Conservation (phyloP, 1,140 invertebrate species). For the Mya arenaria region DNA sequence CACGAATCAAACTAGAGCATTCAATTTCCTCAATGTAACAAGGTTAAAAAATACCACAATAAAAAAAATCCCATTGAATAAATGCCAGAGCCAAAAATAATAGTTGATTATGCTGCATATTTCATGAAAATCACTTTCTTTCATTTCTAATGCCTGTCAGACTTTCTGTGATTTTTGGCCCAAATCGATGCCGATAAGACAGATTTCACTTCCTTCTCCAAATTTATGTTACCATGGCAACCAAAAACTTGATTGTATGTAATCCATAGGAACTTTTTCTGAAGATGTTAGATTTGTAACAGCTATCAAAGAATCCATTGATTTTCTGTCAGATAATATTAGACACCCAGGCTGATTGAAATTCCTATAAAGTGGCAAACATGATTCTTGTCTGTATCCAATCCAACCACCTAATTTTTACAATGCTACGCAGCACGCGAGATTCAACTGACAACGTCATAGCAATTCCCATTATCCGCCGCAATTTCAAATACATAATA, state of each 20-base stretch:
- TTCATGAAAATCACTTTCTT: too few relatives aligned
- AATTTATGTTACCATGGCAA: slow-evolving; percentile 55
- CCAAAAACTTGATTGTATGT: slow-evolving; percentile 39
- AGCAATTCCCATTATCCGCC: slow-evolving; percentile 26
- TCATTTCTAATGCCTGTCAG: too few relatives aligned
- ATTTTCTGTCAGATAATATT: slow-evolving; percentile 56
- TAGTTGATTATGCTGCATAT: too few relatives aligned
- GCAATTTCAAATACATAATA: slow-evolving; percentile 16
- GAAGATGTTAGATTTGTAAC: slow-evolving; percentile 22
- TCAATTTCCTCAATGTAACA: too few relatives aligned
- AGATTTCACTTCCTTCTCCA: slow-evolving; percentile 31
- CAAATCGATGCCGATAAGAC: slow-evolving; percentile 45
- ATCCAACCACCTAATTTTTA: slow-evolving; percentile 35
- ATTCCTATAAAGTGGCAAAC: slow-evolving; percentile 56
- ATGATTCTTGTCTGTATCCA: slow-evolving; percentile 52
- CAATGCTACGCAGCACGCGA: slow-evolving; percentile 30
- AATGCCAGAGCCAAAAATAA: too few relatives aligned
- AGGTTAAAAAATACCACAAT: too few relatives aligned
- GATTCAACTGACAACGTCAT: slow-evolving; percentile 4
- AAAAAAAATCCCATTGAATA: too few relatives aligned
- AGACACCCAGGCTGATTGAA: slow-evolving; percentile 50
- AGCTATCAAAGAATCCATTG: slow-evolving; percentile 53
- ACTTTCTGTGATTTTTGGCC: slow-evolving; percentile 10
- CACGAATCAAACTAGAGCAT: too few relatives aligned
- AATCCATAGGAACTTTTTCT: slow-evolving; percentile 45